A percentile compares a stretch with the other conserved stretches of the same genome.
Evolutionary conservation across 2,797 vertebrate species (phyloP).

Genomic region (Cuculus canorus): DNA sequence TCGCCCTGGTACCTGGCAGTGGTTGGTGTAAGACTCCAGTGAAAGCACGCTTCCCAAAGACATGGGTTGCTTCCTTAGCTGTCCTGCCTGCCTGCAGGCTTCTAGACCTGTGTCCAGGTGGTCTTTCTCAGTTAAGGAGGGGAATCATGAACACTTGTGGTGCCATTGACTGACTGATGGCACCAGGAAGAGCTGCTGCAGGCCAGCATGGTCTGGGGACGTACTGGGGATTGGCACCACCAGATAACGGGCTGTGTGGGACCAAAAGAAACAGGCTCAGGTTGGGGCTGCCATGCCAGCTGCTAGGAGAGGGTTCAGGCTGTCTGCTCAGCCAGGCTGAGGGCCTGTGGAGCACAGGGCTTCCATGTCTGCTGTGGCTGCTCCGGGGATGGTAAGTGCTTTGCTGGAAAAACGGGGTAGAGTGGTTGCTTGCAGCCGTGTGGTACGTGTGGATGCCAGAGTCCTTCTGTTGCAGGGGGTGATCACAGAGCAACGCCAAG

Average conservation of each 20-base stretch:
- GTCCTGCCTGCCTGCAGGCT: neutral
- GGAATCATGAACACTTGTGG: too few species aligned
- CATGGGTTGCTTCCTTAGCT: neutral
- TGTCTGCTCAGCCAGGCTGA: neutral
- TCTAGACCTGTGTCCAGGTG: neutral
- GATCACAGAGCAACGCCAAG: constrained; percentile 85
- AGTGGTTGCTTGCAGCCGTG: neutral
- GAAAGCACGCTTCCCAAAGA: neutral
- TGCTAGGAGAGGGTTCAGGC: neutral
- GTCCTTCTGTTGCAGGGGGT: constrained; percentile 81
- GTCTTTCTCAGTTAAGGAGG: neutral
- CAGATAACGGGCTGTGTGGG: neutral
- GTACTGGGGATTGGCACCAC: neutral
- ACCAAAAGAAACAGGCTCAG: neutral
- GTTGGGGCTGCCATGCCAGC: neutral
- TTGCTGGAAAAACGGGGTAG: neutral
- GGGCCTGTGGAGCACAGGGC: neutral
- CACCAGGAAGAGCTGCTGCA: neutral
- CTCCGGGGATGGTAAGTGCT: neutral
- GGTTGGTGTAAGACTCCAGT: neutral
- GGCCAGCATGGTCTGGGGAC: neutral
- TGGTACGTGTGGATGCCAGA: neutral
- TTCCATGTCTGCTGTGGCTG: neutral
- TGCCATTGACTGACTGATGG: neutral
- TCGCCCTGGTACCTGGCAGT: rapidly evolving